Conservation (phyloP, 2,888 invertebrate species). For the Zhengitettix transpicula region DNA sequence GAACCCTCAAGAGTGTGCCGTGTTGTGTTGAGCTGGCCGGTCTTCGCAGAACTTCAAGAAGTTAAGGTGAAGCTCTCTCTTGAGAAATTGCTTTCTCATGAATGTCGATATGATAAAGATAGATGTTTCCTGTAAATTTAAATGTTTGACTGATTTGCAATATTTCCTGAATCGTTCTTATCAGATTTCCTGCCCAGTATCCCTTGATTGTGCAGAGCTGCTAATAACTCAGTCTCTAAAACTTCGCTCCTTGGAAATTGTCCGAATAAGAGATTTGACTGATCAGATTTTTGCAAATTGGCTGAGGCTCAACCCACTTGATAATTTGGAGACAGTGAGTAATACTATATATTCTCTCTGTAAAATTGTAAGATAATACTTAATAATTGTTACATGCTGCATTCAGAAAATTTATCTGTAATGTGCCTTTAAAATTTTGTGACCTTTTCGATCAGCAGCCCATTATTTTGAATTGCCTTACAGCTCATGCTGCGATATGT, state of each 20-base stretch:
- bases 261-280: constrained; percentile 4
- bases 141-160: no score
- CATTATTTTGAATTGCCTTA: no score
- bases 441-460: no score
- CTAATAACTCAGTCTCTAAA: constrained; percentile 3
- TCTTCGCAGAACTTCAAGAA: constrained; percentile 1
- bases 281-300: constrained; percentile 6
- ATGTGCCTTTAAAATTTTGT: no score
- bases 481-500: constrained; percentile 8
- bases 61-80: constrained; percentile 1
- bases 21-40: not conserved
- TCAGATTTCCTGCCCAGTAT: constrained; percentile 4
- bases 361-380: no score
- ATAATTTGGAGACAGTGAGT: constrained; percentile 7
- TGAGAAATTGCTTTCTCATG: no score
- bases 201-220: constrained; percentile 4
- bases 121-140: no score
- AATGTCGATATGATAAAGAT: no score
- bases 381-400: no score
- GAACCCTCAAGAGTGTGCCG: constrained; percentile 3
- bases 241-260: constrained; percentile 5
- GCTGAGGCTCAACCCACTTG: constrained; percentile 6
- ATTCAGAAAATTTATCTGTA: no score
- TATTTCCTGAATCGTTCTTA: no score
- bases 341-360: not conserved